These are phyloP conservation scores for Exephanes ischioxanthus DNA, from an alignment of 2,888 invertebrate genomes.

Conservation along the genomic window DNA sequence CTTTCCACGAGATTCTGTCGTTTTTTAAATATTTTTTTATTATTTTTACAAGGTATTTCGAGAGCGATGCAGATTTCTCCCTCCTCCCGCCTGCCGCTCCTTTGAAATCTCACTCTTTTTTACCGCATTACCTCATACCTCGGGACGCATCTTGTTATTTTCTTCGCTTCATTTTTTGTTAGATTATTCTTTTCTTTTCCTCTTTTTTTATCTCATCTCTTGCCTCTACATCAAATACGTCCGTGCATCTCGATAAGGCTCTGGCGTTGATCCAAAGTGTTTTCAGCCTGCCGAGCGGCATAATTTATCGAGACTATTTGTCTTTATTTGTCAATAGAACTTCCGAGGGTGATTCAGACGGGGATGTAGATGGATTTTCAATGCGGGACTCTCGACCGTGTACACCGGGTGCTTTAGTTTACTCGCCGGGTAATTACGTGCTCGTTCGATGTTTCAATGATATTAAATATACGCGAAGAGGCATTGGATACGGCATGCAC, in stretches of 20 bases:
- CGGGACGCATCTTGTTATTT: conserved; percentile 53
- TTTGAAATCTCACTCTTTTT: conserved; percentile 20
- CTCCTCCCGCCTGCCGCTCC: neutral
- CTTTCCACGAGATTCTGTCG: neutral
- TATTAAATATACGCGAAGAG: neutral
- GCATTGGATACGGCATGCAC: neutral
- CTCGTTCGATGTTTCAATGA: neutral
- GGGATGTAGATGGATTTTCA: conserved; percentile 30
- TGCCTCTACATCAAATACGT: conserved; percentile 39
- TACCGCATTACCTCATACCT: conserved; percentile 37
- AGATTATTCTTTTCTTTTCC: conserved; percentile 13
- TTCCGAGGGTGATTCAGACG: conserved; percentile 7
- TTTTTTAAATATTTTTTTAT: conserved; percentile 1
- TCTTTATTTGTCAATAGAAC: conserved; percentile 62
- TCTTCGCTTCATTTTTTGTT: conserved; percentile 34
- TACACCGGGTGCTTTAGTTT: neutral
- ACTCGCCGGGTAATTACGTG: neutral
- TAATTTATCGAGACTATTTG: conserved; percentile 73
- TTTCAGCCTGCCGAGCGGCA: conserved; percentile 72
- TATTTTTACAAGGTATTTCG: conserved; percentile 39
- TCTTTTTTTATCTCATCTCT: conserved; percentile 26
- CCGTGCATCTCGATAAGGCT: conserved; percentile 64
- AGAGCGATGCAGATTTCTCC: conserved; percentile 46
- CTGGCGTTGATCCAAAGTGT: conserved; percentile 76
- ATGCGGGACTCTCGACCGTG: conserved; percentile 6